Evolutionary conservation across 2,797 vertebrate species (phyloP).

Genomic region (Poeciliopsis turneri): DNA sequence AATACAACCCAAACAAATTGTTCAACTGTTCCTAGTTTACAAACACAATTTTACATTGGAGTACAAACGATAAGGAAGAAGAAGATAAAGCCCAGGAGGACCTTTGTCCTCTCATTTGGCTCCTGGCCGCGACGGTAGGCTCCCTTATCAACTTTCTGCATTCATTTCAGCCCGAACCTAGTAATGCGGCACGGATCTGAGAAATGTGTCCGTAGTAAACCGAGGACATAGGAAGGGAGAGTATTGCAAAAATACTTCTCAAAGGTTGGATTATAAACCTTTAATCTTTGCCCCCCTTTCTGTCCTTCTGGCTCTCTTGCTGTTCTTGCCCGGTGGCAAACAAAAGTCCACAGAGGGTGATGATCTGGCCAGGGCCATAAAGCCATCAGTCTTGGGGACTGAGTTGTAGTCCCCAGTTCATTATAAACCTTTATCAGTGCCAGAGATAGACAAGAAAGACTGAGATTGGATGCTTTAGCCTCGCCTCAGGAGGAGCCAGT

Average conservation of each 20-base stretch:
- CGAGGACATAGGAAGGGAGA: slow-evolving; percentile 33
- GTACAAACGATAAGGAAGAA: slow-evolving; percentile 67
- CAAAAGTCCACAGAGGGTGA: slow-evolving; percentile 76
- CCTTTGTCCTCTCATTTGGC: slow-evolving; percentile 75
- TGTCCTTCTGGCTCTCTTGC: slow-evolving; percentile 27
- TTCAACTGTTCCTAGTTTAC: slow-evolving; percentile 59
- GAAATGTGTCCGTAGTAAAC: slow-evolving; percentile 50
- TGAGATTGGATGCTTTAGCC: slow-evolving; percentile 75
- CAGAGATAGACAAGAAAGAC: slow-evolving; percentile 78
- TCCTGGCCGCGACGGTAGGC: slow-evolving; percentile 40
- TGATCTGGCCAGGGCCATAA: slow-evolving; percentile 72
- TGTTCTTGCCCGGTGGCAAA: slow-evolving; percentile 66
- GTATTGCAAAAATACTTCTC: slow-evolving; percentile 72
- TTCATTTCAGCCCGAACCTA: slow-evolving; percentile 52
- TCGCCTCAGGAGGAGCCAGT: slow-evolving; percentile 60
- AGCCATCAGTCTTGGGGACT: slow-evolving; percentile 70
- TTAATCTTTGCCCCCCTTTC: slow-evolving; percentile 63
- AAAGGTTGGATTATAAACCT: slow-evolving; percentile 76
- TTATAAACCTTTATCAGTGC: slow-evolving; percentile 79
- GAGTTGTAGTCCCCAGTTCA: slow-evolving; percentile 75
- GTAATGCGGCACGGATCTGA: slow-evolving; percentile 63
- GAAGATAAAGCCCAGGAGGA: slow-evolving; percentile 66
- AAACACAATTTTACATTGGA: slow-evolving; percentile 62
- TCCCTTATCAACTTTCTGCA: slow-evolving; percentile 59
- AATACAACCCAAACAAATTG: slow-evolving; percentile 48